Evolutionary conservation across 2,113 vertebrate genomes (phyloP).

Genomic region (Xenopus borealis): DNA sequence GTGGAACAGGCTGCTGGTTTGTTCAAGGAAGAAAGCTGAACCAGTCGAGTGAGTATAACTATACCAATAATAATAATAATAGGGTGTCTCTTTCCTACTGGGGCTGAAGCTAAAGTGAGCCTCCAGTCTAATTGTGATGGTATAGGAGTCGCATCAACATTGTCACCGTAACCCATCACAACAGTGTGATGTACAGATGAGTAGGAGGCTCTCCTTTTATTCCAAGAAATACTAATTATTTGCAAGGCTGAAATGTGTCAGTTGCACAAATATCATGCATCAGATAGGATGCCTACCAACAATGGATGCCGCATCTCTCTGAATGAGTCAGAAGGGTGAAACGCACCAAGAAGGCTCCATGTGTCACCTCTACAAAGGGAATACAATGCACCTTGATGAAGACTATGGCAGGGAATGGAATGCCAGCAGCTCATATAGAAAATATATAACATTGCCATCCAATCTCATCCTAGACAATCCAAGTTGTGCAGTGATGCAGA

Average conservation of each 20-base stretch:
- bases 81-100: too few species aligned
- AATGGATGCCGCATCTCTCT: background rate
- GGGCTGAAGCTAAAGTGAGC: too few species aligned
- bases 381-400: constrained; percentile 15
- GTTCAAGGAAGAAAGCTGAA: too few species aligned
- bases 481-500: background rate
- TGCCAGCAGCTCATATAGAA: background rate
- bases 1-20: too few species aligned
- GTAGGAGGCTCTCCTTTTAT: too few species aligned
- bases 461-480: background rate
- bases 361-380: constrained; percentile 14
- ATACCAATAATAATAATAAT: too few species aligned
- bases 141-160: too few species aligned
- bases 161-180: too few species aligned
- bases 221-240: background rate
- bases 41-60: too few species aligned
- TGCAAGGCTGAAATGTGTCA: background rate
- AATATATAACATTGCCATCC: background rate
- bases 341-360: background rate
- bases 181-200: too few species aligned
- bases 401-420: background rate
- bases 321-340: background rate
- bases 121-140: too few species aligned
- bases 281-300: background rate
- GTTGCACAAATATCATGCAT: background rate